These are phyloP conservation scores for Hemibagrus guttatus DNA, from an alignment of 2,797 vertebrate genomes.

Conservation along the genomic window DNA sequence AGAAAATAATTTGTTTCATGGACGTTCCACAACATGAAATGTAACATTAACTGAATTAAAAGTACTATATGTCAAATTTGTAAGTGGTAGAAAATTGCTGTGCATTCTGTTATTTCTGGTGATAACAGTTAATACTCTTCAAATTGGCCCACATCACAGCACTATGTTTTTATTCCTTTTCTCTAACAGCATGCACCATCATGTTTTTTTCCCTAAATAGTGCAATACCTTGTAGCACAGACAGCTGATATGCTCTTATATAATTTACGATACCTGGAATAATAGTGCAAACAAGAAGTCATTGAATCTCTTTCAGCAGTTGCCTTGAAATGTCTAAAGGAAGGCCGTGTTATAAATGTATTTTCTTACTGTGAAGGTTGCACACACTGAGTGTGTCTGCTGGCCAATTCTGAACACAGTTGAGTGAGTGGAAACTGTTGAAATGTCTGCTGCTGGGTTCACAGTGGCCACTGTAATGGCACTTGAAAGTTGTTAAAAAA, in stretches of 20 bases:
- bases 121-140: background rate
- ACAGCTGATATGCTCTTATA: constrained; percentile 13
- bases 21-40: background rate
- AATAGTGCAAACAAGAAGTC: constrained; percentile 18
- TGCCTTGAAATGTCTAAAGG: constrained; percentile 36
- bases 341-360: constrained; percentile 32
- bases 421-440: constrained; percentile 41
- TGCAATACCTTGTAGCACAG: background rate
- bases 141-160: background rate
- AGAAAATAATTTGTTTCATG: background rate
- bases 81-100: background rate
- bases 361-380: constrained; percentile 32
- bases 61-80: background rate
- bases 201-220: constrained; percentile 2
- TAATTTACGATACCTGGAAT: background rate
- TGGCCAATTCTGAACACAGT: constrained; percentile 30
- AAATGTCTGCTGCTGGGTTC: constrained; percentile 46
- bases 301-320: constrained; percentile 23
- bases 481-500: constrained; percentile 40
- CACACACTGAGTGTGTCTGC: background rate
- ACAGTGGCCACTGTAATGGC: constrained; percentile 26
- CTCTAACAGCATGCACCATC: background rate
- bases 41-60: background rate
- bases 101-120: background rate
- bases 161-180: background rate